Evolutionary conservation across 2,888 invertebrate species (phyloP), one percentile per base, ranked within the genome.

Genomic region (Aelia acuminata): DNA sequence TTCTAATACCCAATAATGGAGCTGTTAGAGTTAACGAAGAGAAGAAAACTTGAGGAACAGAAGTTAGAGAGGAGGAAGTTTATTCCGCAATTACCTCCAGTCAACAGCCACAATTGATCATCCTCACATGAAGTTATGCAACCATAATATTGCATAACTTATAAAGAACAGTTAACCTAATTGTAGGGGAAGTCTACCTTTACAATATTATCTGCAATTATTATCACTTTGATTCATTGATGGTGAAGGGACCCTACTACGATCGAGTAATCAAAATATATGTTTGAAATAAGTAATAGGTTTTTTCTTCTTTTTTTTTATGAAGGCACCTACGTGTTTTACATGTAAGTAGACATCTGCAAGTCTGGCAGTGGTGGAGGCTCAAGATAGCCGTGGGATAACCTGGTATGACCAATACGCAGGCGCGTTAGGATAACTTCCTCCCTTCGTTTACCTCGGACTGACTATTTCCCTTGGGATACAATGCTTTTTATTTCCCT

Each of bases 61-160:
- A n/a, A n/a, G 20, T 5, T 63, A 63, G 63, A 31, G 35, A 35
- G 63, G 63, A 70, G 63, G 63, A 70, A 70, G 63, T 70, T 70
- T 20, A 70, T 70, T 70, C 0, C 18, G 7, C 35, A 70, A 70
- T 70, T 70, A 70, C 35, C 5, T 3, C 13, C n/a, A 15, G 57
- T n/a, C n/a, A 57, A 3, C 10, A n/a, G 31, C 63, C 18, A 35
- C 63, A 31, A 35, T 70, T 35, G 31, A 70, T 35, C 18, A 35
- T 35, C 18, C 18, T 18, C 63, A n/a, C n/a, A 18, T 35, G 31
- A 15, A 31, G 63, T 70, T 70, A 70, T 22, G 35, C 63, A 70
- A 70, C 35, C 7, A 18, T 26, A 35, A 70, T 18, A 20, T 70
- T 70, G 35, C 63, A 31, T 70, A 31, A 70, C 18, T 1, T 4